Base-by-base conservation (phyloP, 1,140 invertebrate species). In the Ips typographus region DNA sequence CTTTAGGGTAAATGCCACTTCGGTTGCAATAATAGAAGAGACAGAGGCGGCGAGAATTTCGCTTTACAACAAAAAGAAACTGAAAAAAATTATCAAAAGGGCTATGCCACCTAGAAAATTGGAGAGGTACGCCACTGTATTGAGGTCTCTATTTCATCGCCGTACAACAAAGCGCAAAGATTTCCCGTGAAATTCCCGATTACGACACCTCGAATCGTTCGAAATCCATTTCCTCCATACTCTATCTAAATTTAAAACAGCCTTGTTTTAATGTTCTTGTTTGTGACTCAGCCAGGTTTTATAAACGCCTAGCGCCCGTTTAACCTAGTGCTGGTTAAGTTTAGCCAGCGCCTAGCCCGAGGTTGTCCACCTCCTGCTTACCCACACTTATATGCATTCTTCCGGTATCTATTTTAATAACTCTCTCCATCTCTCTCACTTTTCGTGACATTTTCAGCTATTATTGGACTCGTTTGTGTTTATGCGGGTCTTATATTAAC, bases 1-100 rank as follows among this genome's bases (percentile, higher is more conserved):
- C 75, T 75, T 51, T 73, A 72, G 75, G 75, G 75, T 76, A 76
- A 76, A 76, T 76, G 75, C 75, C 75, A 76, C 74, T 72, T 73
- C 62, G 53, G 65, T 65, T 72, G 51, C 44, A 49, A 49, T 49
- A 49, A 49, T 49, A 49, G 44, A 6, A 49, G 22, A 49, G 44
- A 8, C 44, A 49, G 44, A 8, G 44, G 44, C 22, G 44, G 44
- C 44, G 44, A 22, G 22, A 22, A 22, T 22, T 22, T 22, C 22
- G 0, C 22, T 22, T 22, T 22, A 22, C 22, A 22, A 22, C 22
- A 22, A 22, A 22, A 22, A 22, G 22, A 22, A 22, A 22, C 22
- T 22, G n/a, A 22, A 22, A 22, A 22, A 22, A 22, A 22, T 22
- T 0, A 22, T 22, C 22, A 22, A 22, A 22, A 22, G 22, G 22